Percentiles rank a stretch among this genome's conserved stretches.
phyloP scores from a whole-genome alignment of 2,797 vertebrate genomes.

The Malurus splendens region DNA sequence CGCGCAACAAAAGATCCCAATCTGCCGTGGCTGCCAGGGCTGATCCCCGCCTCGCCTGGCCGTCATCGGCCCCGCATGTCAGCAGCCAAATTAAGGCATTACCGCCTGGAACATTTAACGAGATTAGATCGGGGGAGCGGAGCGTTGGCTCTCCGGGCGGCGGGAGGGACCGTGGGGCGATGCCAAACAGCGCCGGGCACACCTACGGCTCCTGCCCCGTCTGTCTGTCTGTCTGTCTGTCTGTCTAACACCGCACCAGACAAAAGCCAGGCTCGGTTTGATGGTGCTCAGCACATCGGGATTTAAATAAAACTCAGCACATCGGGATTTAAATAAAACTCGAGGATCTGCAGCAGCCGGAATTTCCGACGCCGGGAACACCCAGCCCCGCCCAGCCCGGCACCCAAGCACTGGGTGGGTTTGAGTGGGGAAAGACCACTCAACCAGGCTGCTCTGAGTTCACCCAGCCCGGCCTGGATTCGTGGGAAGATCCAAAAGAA shows the following conservation, averaged over 20 bases:
- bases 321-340: neutral
- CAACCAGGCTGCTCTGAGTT: neutral
- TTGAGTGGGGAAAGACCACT: neutral
- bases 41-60: neutral
- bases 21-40: neutral
- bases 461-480: neutral
- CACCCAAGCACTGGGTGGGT: neutral
- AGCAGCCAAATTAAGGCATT: conserved; percentile 55
- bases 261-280: neutral
- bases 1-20: neutral
- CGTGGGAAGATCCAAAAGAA: neutral
- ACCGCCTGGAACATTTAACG: conserved; percentile 21
- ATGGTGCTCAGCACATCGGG: neutral
- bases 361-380: neutral
- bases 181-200: neutral
- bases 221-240: neutral
- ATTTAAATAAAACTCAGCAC: neutral
- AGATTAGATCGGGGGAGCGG: conserved; percentile 3
- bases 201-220: neutral
- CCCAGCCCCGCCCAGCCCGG: neutral
- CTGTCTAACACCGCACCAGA: neutral
- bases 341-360: neutral
- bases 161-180: neutral
- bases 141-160: too few species aligned
- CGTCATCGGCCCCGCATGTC: conserved; percentile 29